Evolutionary conservation across 1,140 invertebrate genomes (phyloP), one percentile per base, ranked within the genome.

Genomic region (Agrilus planipennis): DNA sequence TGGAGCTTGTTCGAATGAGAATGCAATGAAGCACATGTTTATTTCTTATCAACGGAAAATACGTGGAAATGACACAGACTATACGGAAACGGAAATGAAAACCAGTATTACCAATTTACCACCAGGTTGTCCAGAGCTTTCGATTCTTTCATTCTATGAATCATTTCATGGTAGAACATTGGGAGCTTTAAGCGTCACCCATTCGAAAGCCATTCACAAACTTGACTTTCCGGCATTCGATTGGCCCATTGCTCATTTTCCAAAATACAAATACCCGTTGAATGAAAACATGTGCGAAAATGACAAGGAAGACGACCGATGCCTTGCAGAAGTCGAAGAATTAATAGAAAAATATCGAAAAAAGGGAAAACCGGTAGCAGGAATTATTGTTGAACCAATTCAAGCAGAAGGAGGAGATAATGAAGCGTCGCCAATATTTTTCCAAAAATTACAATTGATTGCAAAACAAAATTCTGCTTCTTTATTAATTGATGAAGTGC

Each of bases 361-460:
- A 45, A 86, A 80, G 45, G 76, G 76, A 14, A 69, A 67, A 19
- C 86, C 88, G 1, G 89, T 99, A 0, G 93, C 90, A 6, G 95
- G 90, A 12, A 73, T 98, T n/a, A 78, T 96, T 17, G 73, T 94
- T 4, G 95, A 99, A 63, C 94, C 95, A 0, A 96, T 99, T 54
- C 95, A 98, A 64, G 79, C 89, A 0, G 95, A 99, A 71, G 95
- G 95, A 2, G 94, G 95, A 3, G 95, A 99, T 57, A 82, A 94
- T 60, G 86, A 94, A 57, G 95, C 79, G 1, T 93, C 90, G 0
- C 77, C 87, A 0, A 74, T 85, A 45, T 99, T 97, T 63, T 99
- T 98, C 68, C 67, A 75, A 36, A 14, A 31, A 6, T 67, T 99
- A 1, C 88, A 93, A 60, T 70, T 76, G 35, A 76, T 97, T 48